Conservation (phyloP, 2,888 invertebrate genomes). For the Hypsopygia costalis region DNA sequence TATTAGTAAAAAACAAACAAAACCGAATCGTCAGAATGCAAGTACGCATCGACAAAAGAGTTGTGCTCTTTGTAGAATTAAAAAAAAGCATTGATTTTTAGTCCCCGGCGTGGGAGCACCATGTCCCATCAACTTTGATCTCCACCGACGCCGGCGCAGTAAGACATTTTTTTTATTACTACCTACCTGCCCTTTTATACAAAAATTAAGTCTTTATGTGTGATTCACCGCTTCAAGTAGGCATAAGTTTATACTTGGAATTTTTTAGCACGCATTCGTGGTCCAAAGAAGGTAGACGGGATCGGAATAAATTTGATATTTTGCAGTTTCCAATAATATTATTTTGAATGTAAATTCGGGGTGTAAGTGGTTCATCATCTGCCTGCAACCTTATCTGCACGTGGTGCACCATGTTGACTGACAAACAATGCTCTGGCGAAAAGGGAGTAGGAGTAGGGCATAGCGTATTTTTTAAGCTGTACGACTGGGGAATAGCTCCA, state of each 20-base stretch:
- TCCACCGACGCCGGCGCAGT: constrained; percentile 52
- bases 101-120: constrained; percentile 68
- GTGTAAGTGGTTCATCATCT: no score
- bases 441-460: no score
- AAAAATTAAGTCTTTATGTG: constrained; percentile 61
- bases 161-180: constrained; percentile 62
- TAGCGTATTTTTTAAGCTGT: no score
- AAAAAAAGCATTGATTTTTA: constrained; percentile 63
- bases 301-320: background rate
- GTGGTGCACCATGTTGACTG: no score
- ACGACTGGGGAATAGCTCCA: no score
- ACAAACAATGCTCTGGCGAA: no score
- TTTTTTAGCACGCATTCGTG: constrained; percentile 3
- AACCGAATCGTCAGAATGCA: constrained; percentile 34
- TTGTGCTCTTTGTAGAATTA: constrained; percentile 12
- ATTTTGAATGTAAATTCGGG: no score
- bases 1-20: constrained; percentile 15
- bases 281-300: background rate
- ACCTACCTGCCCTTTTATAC: constrained; percentile 63
- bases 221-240: constrained; percentile 42
- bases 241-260: constrained; percentile 6
- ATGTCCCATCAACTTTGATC: constrained; percentile 52
- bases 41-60: constrained; percentile 38
- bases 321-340: no score
- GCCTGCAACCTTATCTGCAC: no score